A percentile compares a stretch with the other conserved stretches of the same genome.
Evolutionary conservation across 64 coral and sea anemone species (phyloP).

Genomic region (Stylophora pistillata): DNA sequence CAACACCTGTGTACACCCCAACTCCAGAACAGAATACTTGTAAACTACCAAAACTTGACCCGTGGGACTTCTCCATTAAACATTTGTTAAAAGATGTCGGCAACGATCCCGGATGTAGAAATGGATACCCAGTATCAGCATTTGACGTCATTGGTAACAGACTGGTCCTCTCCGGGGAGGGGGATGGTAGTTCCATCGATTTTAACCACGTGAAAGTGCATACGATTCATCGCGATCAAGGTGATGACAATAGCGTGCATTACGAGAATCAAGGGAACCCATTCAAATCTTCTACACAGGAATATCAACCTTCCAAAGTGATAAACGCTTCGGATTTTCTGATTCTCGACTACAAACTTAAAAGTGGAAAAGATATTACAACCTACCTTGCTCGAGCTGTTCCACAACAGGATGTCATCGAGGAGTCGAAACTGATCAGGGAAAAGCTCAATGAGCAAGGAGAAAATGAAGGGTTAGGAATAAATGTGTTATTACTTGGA

Average conservation of each 20-base stretch:
- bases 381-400: conserved; percentile 70
- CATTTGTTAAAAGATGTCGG: conserved; percentile 68
- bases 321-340: conserved; percentile 77
- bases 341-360: conserved; percentile 45
- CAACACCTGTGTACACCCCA: conserved; percentile 18
- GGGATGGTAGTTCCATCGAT: neutral
- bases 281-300: neutral
- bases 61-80: conserved; percentile 76
- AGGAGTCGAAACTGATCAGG: conserved; percentile 7
- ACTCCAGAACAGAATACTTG: conserved; percentile 25
- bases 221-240: conserved; percentile 48
- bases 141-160: conserved; percentile 72
- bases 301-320: neutral
- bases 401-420: conserved; percentile 25
- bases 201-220: conserved; percentile 42
- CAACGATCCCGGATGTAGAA: conserved; percentile 62
- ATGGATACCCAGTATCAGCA: conserved; percentile 43
- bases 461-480: conserved; percentile 12
- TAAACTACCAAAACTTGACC: conserved; percentile 77
- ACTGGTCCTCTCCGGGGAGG: conserved; percentile 53
- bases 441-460: conserved; percentile 36
- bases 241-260: conserved; percentile 24
- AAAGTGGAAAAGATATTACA: neutral
- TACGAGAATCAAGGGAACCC: conserved; percentile 11
- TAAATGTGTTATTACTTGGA: conserved; percentile 78